Conservation (phyloP, 2,797 vertebrate species). For the Xiphorhynchus erythropygius region DNA sequence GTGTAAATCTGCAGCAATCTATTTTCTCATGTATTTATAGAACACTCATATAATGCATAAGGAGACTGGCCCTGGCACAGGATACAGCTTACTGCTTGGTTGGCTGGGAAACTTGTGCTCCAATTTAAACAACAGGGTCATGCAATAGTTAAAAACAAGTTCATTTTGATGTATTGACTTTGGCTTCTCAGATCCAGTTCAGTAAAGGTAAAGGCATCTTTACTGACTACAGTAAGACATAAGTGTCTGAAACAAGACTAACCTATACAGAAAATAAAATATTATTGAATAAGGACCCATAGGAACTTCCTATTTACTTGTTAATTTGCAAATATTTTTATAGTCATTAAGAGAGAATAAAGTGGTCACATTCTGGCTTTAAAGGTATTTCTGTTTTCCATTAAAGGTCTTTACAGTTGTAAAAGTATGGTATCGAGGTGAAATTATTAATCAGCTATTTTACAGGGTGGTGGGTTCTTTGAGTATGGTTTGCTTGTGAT, state of each 20-base stretch:
- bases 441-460: neutral
- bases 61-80: neutral
- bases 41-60: neutral
- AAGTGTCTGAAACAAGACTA: neutral
- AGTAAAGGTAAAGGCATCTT: neutral
- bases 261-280: neutral
- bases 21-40: neutral
- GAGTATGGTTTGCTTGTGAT: neutral
- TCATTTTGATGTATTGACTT: neutral
- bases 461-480: neutral
- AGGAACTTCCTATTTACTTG: neutral
- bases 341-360: neutral
- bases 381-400: neutral
- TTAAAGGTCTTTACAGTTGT: neutral
- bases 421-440: neutral
- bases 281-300: neutral
- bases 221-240: neutral
- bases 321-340: neutral
- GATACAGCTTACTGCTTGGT: neutral
- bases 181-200: neutral
- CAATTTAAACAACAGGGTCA: neutral
- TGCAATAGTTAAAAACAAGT: neutral
- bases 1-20: neutral
- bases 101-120: neutral
- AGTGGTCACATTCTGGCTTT: neutral